Conservation (phyloP, 2,113 vertebrate genomes). For the Chamaetylas fuelleborni region DNA sequence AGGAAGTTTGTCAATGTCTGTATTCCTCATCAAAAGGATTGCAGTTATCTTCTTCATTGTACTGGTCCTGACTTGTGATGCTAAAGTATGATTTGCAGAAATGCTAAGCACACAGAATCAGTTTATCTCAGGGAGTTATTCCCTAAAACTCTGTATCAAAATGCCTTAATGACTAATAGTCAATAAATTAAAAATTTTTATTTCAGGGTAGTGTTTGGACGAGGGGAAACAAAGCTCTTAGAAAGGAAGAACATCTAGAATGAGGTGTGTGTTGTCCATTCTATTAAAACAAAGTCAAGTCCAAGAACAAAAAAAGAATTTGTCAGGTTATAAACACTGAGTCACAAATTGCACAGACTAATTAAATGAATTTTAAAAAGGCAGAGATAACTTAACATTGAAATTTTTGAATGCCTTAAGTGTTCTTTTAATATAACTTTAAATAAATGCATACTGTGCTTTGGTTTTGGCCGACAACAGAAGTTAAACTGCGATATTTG, state of each 20-base stretch:
- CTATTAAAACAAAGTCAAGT: neutral
- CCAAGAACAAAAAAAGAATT: neutral
- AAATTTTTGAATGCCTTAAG: neutral
- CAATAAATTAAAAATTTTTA: neutral
- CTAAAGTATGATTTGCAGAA: neutral
- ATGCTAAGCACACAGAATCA: neutral
- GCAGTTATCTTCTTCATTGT: neutral
- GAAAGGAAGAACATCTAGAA: neutral
- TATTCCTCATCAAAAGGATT: neutral
- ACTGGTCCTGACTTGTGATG: neutral
- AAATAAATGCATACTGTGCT: neutral
- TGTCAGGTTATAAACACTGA: neutral
- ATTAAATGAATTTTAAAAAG: neutral
- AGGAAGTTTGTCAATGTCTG: neutral
- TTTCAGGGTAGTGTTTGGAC: neutral
- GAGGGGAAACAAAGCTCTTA: neutral
- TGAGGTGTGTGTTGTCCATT: neutral
- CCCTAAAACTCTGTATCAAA: neutral
- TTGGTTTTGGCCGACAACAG: neutral
- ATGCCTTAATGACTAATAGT: neutral
- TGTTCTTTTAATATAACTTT: neutral
- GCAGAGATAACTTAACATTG: neutral
- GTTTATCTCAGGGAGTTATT: neutral
- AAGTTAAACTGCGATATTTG: neutral
- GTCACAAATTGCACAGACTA: neutral